Conservation (phyloP, 2,797 vertebrate species). For the Ctenosaura bakeri region DNA sequence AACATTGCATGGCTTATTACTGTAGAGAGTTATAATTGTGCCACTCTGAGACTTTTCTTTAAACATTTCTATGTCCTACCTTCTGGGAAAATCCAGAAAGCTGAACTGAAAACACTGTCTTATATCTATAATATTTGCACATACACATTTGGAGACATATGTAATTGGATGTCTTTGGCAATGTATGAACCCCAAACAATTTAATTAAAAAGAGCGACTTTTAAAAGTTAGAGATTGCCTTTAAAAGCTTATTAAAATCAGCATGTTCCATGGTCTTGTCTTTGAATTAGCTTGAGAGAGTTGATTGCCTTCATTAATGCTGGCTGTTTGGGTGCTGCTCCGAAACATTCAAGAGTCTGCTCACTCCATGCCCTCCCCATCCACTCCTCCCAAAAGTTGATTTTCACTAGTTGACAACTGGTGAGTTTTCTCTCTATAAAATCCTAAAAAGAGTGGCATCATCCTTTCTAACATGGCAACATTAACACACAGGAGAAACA, state of each 20-base stretch:
- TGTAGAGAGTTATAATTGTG: constrained; percentile 28
- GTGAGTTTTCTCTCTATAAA: constrained; percentile 62
- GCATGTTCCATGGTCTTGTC: constrained; percentile 76
- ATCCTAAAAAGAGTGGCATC: neutral
- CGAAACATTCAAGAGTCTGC: constrained; percentile 57
- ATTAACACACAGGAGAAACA: constrained; percentile 36
- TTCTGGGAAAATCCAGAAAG: constrained; percentile 21
- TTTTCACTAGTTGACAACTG: constrained; percentile 71
- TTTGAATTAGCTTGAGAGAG: constrained; percentile 77
- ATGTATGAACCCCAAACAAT: constrained; percentile 72
- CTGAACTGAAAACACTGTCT: constrained; percentile 73
- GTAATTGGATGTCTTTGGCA: constrained; percentile 74
- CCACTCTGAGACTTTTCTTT: constrained; percentile 41
- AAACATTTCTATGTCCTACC: constrained; percentile 10
- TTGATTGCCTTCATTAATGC: constrained; percentile 82
- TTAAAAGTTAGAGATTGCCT: constrained; percentile 82
- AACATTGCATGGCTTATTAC: constrained; percentile 39
- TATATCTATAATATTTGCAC: constrained; percentile 57
- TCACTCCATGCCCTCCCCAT: neutral
- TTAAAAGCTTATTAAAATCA: constrained; percentile 84
- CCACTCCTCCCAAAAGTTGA: neutral
- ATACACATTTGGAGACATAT: constrained; percentile 74
- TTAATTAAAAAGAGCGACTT: constrained; percentile 79
- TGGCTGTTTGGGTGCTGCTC: constrained; percentile 76
- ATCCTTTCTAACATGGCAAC: constrained; percentile 21